phyloP scores from a whole-genome alignment of 2,797 vertebrate species.

The Buphagus erythrorhynchus region DNA sequence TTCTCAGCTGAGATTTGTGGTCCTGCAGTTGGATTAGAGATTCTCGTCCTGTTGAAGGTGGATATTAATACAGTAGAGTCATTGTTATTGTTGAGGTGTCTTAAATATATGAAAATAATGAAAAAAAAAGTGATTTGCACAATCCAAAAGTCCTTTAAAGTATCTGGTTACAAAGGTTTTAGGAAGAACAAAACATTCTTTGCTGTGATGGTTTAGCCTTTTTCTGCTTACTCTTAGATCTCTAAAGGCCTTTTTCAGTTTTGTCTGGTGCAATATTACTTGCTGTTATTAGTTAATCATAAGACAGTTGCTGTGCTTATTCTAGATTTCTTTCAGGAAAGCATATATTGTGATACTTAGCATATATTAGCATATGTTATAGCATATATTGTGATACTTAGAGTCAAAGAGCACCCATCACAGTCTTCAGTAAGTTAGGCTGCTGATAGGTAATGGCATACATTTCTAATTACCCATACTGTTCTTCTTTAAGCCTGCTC shows the following conservation, averaged over 20 bases:
- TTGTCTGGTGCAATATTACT: neutral
- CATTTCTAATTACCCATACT: neutral
- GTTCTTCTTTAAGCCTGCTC: neutral
- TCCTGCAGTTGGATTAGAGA: neutral
- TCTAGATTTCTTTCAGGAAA: neutral
- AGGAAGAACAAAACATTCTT: neutral
- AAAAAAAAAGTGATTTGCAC: neutral
- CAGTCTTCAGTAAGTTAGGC: neutral
- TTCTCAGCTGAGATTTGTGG: neutral
- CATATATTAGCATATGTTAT: too few species aligned
- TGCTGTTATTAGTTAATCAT: neutral
- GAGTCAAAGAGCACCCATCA: neutral
- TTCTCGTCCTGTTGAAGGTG: neutral
- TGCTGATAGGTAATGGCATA: neutral
- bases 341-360: fast-evolving
- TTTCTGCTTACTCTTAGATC: neutral
- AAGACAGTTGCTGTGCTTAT: neutral
- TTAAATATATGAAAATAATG: too few species aligned
- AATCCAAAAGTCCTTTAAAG: neutral
- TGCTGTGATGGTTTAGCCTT: neutral
- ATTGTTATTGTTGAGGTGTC: neutral
- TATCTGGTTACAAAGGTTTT: neutral
- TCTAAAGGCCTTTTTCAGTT: neutral
- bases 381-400: fast-evolving
- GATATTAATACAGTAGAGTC: neutral